Evolutionary conservation across 2,888 invertebrate species (phyloP).

Genomic region (Rugalucina vietnamica): DNA sequence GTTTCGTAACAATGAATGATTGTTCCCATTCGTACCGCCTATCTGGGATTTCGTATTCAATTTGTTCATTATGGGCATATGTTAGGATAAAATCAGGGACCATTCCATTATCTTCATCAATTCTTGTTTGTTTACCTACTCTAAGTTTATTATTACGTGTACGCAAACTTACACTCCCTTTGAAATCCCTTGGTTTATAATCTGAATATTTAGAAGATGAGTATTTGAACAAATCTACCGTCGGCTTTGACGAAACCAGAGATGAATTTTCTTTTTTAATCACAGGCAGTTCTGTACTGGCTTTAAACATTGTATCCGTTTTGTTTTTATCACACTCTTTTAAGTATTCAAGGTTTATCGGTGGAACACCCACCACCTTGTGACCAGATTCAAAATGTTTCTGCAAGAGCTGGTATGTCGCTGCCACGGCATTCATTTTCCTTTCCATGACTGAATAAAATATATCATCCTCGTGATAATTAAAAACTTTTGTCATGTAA

Average conservation of each 20-base stretch:
- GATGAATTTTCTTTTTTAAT: background rate
- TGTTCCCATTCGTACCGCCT: slow-evolving; percentile 59
- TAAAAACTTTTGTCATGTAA: slow-evolving; percentile 71
- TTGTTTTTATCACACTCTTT: background rate
- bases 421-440: slow-evolving; percentile 72
- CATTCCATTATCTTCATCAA: slow-evolving; percentile 42
- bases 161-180: background rate
- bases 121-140: slow-evolving; percentile 42
- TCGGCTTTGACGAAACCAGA: background rate
- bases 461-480: slow-evolving; percentile 72
- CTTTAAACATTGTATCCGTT: background rate
- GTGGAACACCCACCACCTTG: slow-evolving; percentile 47
- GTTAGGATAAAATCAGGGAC: slow-evolving; percentile 55
- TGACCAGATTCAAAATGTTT: slow-evolving; percentile 65
- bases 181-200: background rate
- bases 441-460: slow-evolving; percentile 71
- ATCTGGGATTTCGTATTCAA: slow-evolving; percentile 1
- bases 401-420: slow-evolving; percentile 66
- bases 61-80: slow-evolving; percentile 45
- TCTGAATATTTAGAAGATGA: slow-evolving; percentile 1
- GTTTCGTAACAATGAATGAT: slow-evolving; percentile 42
- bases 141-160: slow-evolving; percentile 42
- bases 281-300: background rate
- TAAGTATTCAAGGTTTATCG: background rate
- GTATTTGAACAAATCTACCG: slow-evolving; percentile 2